A percentile compares a stretch with the other conserved stretches of the same genome.
Evolutionary conservation across 2,113 vertebrate genomes (phyloP).

Genomic region (Tautogolabrus adspersus): DNA sequence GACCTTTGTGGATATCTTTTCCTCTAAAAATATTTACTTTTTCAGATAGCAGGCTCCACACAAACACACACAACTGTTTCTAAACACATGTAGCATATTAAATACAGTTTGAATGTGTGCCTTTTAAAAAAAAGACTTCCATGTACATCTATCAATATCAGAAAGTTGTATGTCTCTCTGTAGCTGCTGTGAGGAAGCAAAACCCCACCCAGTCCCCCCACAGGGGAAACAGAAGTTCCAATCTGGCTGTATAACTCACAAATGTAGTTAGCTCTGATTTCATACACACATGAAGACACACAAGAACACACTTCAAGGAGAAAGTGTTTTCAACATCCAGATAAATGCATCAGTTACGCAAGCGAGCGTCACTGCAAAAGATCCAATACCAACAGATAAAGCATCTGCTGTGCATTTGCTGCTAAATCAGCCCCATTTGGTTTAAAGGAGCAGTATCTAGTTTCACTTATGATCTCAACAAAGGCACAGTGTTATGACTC

Average conservation of each 20-base stretch:
- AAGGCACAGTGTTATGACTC: slow-evolving; percentile 32
- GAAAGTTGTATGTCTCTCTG: neutral
- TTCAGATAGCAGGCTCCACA: too few species aligned
- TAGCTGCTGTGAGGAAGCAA: neutral
- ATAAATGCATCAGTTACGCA: slow-evolving; percentile 59
- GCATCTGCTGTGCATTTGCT: slow-evolving; percentile 47
- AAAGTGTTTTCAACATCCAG: slow-evolving; percentile 47
- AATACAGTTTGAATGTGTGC: neutral
- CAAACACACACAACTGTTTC: too few species aligned
- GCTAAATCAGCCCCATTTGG: slow-evolving; percentile 20
- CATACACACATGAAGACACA: slow-evolving; percentile 24
- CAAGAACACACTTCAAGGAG: slow-evolving; percentile 34
- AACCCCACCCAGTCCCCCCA: slow-evolving; percentile 11
- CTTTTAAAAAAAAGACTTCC: neutral
- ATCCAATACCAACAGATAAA: slow-evolving; percentile 49
- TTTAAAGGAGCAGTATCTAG: slow-evolving; percentile 2
- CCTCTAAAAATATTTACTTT: too few species aligned
- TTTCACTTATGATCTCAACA: slow-evolving; percentile 34
- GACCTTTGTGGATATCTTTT: neutral
- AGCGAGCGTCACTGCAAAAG: slow-evolving; percentile 5
- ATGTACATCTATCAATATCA: neutral
- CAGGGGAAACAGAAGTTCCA: neutral
- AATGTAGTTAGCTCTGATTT: slow-evolving; percentile 6
- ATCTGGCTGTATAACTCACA: neutral
- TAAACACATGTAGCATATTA: too few species aligned